Conservation (phyloP, 2,797 vertebrate genomes). For the Alectoris magna region DNA sequence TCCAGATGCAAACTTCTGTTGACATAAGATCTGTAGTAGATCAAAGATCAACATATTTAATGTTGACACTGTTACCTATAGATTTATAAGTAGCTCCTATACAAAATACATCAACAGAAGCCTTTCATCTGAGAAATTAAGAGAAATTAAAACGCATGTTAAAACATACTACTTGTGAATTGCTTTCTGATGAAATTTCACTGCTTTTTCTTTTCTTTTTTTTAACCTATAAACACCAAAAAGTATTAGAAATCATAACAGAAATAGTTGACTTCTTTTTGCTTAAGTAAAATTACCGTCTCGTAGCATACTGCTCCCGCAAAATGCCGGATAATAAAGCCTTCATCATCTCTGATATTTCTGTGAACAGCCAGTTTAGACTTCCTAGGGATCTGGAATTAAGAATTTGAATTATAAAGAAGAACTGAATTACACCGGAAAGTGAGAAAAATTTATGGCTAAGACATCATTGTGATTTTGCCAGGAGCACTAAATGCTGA, state of each 20-base stretch:
- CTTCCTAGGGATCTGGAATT: constrained; percentile 92
- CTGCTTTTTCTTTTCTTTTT: not conserved
- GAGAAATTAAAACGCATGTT: not conserved
- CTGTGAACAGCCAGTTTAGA: constrained; percentile 95
- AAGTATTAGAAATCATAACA: not conserved
- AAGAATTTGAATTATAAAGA: not conserved
- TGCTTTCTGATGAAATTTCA: not conserved
- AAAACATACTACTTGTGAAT: not conserved
- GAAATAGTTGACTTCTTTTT: not conserved
- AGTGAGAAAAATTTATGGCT: not conserved
- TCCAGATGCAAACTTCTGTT: not conserved
- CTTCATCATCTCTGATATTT: constrained; percentile 96
- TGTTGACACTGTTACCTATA: not conserved
- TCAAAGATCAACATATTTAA: not conserved
- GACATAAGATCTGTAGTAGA: not conserved
- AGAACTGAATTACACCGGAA: not conserved
- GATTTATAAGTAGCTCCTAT: not conserved
- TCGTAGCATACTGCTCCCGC: constrained; percentile 98
- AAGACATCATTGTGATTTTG: not conserved
- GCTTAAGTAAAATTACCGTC: constrained; percentile 82
- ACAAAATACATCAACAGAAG: not conserved
- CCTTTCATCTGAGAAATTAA: not conserved
- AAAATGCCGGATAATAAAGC: constrained; percentile 95
- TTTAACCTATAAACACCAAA: not conserved
- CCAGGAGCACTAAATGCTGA: not conserved